These are phyloP conservation scores for Heliconius melpomene DNA, from an alignment of 1,140 invertebrate species.

Conservation along the genomic window DNA sequence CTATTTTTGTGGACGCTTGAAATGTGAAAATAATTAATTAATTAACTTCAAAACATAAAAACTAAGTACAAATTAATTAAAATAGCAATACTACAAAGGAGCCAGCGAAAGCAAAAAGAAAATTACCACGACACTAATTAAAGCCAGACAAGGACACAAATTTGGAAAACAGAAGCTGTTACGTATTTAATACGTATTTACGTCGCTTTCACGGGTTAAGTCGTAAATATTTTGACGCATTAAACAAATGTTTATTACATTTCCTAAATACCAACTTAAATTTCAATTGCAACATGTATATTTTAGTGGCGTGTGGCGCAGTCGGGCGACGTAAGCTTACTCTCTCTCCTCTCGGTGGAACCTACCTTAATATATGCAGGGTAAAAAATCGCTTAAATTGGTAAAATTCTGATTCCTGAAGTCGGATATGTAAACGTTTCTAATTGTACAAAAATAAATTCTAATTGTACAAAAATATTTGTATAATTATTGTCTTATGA, in stretches of 20 bases:
- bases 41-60: no score
- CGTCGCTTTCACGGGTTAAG: slow-evolving; percentile 25
- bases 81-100: neutral
- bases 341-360: no score
- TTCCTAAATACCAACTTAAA: neutral
- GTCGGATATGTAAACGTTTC: no score
- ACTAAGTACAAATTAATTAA: neutral
- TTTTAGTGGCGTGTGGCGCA: neutral
- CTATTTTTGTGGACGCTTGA: no score
- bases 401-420: no score
- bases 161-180: slow-evolving; percentile 16
- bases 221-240: slow-evolving; percentile 29
- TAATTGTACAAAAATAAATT: no score
- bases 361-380: no score
- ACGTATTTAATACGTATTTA: neutral
- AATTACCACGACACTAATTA: slow-evolving; percentile 23
- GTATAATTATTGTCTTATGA: no score
- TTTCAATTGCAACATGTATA: neutral
- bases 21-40: no score
- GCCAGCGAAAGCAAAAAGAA: slow-evolving; percentile 14
- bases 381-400: no score
- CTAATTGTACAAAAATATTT: no score
- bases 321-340: no score
- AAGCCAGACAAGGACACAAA: slow-evolving; percentile 27
- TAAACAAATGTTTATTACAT: neutral